phyloP scores from a whole-genome alignment of 2,113 vertebrate species.

The Malurus cyaneus region DNA sequence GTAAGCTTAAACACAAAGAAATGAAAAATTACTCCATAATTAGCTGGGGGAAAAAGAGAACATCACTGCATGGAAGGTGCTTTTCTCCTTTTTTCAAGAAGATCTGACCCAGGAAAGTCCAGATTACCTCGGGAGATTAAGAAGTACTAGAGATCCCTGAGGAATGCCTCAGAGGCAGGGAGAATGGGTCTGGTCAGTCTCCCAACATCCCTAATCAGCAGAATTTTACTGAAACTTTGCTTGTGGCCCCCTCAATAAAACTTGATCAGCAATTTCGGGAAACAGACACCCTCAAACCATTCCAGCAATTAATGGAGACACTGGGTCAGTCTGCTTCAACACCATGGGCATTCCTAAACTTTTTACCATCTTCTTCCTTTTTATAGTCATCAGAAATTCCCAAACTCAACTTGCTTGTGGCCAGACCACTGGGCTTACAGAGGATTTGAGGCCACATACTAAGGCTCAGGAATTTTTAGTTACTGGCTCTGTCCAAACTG shows the following conservation, averaged over 20 bases:
- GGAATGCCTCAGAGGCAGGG: not conserved
- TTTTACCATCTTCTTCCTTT: not conserved
- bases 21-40: not conserved
- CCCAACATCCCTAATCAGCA: not conserved
- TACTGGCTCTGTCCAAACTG: not conserved
- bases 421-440: not conserved
- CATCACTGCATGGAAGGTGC: not conserved
- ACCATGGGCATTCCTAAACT: not conserved
- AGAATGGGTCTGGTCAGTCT: not conserved
- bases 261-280: rapidly evolving
- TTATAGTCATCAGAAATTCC: not conserved
- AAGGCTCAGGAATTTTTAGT: not conserved
- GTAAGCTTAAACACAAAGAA: not conserved
- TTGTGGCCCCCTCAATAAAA: not conserved
- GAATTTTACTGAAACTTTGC: not conserved
- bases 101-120: not conserved
- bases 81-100: not conserved
- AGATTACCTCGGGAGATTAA: not conserved
- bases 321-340: not conserved
- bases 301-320: not conserved
- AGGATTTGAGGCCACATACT: not conserved
- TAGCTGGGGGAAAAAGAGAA: not conserved
- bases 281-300: not conserved
- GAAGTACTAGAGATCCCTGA: not conserved
- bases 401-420: not conserved